These are phyloP conservation scores for Melanotaenia trifasciata DNA, from an alignment of 2,797 vertebrate genomes.

Conservation along the genomic window DNA sequence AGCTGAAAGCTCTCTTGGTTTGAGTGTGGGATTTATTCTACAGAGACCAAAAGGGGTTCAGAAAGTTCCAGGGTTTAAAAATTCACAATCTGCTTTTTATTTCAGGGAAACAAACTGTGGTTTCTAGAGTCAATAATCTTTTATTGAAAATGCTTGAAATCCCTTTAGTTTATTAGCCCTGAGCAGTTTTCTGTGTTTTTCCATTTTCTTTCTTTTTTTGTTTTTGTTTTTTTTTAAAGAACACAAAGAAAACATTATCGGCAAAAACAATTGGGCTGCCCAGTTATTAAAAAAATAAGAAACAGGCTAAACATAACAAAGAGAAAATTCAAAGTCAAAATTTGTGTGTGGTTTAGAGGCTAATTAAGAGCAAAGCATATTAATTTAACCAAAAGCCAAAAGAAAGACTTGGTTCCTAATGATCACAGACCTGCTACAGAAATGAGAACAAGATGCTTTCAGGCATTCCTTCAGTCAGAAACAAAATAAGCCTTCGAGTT, in stretches of 20 bases:
- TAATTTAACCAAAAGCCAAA: constrained; percentile 10
- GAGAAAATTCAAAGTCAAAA: constrained; percentile 8
- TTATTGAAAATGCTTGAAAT: constrained; percentile 19
- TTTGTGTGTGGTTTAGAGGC: constrained; percentile 7
- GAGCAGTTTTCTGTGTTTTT: constrained; percentile 28
- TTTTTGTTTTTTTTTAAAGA: constrained; percentile 11
- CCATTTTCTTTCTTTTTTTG: constrained; percentile 8
- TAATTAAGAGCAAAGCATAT: background rate
- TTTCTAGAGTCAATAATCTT: constrained; percentile 2
- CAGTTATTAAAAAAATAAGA: constrained; percentile 21
- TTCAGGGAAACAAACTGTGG: background rate
- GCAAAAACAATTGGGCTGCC: constrained; percentile 1
- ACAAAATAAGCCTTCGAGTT: constrained; percentile 30
- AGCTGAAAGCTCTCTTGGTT: constrained; percentile 22
- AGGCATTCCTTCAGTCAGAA: constrained; percentile 24
- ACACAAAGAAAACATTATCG: constrained; percentile 1
- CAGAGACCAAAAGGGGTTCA: constrained; percentile 26
- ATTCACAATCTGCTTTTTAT: constrained; percentile 32
- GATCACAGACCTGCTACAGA: constrained; percentile 18
- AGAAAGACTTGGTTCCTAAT: background rate
- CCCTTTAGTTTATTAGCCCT: constrained; percentile 3
- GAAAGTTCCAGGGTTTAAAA: constrained; percentile 36
- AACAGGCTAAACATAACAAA: background rate
- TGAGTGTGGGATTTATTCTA: constrained; percentile 49
- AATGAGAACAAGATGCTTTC: constrained; percentile 25